Base-by-base conservation (phyloP, 2,888 invertebrate species). In the Spatulosminthurus flaviceps region DNA sequence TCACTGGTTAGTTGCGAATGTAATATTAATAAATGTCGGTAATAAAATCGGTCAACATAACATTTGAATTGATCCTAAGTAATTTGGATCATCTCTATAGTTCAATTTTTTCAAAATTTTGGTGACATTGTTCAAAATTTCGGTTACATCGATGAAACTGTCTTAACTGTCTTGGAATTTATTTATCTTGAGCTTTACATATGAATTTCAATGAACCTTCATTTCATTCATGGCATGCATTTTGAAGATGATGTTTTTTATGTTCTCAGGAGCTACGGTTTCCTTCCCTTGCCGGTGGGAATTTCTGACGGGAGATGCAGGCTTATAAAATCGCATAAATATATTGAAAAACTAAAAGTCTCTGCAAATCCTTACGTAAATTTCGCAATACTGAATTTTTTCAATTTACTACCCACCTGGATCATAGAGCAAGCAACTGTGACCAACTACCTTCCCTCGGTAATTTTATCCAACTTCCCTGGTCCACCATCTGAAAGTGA, bases 351-450 rank as follows among this genome's bases (percentile, higher is more conserved):
- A 21, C 79, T 84, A 79, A 84, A 84, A 34, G 67, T 66, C 13
- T 83, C 83, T 21, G 79, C 82, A 16, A 81, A 82, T 43, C 83
- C 84, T 11, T 82, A 81, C 26, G 83, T 82, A 4, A 83, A 84
- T 61, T 84, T 84, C 81, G 80, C 73, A n/a, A 77, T 83, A 29
- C 51, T 84, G 61, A 81, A 81, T 11, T 83, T 82, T 72, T 83
- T 82, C 29, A 83, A 83, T 64, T 70, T 84, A 11, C 71, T 84
- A 16, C 84, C 84, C 16, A 83, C 82, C 1, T 84, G 84, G 84
- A 51, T 84, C 24, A 82, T 84, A 19, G 76, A 79, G 26, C 78
- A 72, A 34, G 79, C 80, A 1, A 83, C 80, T 16, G 69, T 83
- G 34, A 82, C 83, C 0, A 83, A 82, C 43, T 83, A 84, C 41